A percentile compares a stretch with the other conserved stretches of the same genome.
Conservation (phyloP, 2,113 vertebrate genomes). For the Rhea americana region DNA sequence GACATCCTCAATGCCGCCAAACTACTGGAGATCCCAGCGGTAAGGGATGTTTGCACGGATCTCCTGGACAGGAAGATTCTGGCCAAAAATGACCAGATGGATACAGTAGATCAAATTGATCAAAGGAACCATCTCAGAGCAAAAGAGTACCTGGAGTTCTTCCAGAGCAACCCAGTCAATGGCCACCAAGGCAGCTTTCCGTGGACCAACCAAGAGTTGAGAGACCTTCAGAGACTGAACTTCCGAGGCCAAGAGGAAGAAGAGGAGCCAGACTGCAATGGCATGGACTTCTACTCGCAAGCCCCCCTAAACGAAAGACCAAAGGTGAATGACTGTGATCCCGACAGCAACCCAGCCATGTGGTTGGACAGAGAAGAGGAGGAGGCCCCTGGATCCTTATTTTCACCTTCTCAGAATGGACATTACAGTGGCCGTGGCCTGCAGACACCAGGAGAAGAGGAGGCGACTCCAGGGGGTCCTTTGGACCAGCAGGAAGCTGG, state of each 20-base stretch:
- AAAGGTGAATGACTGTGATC: constrained; percentile 72
- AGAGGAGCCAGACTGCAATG: constrained; percentile 81
- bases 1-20: constrained; percentile 94
- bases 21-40: constrained; percentile 93
- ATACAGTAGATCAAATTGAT: constrained; percentile 81
- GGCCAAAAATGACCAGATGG: constrained; percentile 77
- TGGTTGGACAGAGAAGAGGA: constrained; percentile 79
- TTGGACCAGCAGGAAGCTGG: constrained; percentile 73
- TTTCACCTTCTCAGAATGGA: constrained; percentile 85
- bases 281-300: constrained; percentile 77
- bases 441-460: constrained; percentile 69
- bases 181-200: constrained; percentile 75
- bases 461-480: constrained; percentile 69
- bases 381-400: constrained; percentile 75
- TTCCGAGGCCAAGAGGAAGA: constrained; percentile 84
- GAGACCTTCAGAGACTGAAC: constrained; percentile 72
- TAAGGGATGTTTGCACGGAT: constrained; percentile 95
- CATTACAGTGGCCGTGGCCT: constrained; percentile 77
- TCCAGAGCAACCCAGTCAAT: constrained; percentile 88
- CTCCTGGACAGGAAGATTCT: constrained; percentile 98
- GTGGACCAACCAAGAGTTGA: constrained; percentile 76
- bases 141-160: constrained; percentile 96
- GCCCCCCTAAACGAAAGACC: constrained; percentile 73
- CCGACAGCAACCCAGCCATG: constrained; percentile 70
- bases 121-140: constrained; percentile 90